These are phyloP conservation scores for Apomyelois bistriatella DNA, from an alignment of 2,888 invertebrate genomes.

Conservation along the genomic window DNA sequence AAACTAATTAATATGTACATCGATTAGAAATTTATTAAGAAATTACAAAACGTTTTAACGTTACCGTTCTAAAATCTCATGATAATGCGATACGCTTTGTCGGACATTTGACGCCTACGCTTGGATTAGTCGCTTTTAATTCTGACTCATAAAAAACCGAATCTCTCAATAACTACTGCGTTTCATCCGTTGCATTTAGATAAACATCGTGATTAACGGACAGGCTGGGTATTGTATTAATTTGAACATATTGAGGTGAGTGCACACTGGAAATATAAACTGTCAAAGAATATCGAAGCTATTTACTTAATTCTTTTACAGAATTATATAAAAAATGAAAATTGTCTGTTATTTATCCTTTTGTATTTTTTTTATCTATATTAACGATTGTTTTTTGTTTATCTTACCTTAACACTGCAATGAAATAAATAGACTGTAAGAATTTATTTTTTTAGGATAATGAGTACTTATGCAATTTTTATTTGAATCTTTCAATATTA, in stretches of 20 bases:
- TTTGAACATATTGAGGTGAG: constrained; percentile 30
- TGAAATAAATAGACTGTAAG: no score
- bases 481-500: no score
- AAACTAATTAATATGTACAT: no score
- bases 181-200: constrained; percentile 61
- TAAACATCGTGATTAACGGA: constrained; percentile 57
- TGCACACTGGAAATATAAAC: background rate
- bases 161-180: constrained; percentile 52
- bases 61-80: constrained; percentile 1
- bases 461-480: no score
- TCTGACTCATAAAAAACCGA: constrained; percentile 35
- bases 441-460: no score
- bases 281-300: no score
- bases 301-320: no score
- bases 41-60: constrained; percentile 6
- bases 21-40: constrained; percentile 1
- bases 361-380: no score
- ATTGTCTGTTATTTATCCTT: no score
- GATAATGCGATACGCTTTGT: constrained; percentile 2
- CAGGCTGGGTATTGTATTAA: constrained; percentile 62
- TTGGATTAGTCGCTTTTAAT: constrained; percentile 31
- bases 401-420: no score
- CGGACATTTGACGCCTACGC: constrained; percentile 33
- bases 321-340: no score
- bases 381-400: no score